These are phyloP conservation scores for Pseudolycoriella hygida DNA, from an alignment of 2,888 invertebrate species.

Conservation along the genomic window DNA sequence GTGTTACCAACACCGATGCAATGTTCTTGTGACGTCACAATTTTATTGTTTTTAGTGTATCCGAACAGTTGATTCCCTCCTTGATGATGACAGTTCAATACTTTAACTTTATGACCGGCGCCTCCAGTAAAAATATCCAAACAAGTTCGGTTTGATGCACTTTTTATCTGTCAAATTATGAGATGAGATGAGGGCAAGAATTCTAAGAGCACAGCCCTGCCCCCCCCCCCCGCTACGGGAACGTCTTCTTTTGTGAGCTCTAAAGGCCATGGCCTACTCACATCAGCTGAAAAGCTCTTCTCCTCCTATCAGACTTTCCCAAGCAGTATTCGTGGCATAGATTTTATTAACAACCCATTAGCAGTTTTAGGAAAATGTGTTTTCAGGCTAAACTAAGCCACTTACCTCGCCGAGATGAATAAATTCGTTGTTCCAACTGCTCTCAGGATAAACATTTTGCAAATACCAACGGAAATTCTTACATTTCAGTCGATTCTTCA, in stretches of 20 bases:
- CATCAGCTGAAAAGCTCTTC: too few species aligned
- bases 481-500: constrained; percentile 51
- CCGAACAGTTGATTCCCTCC: constrained; percentile 4
- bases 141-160: background rate
- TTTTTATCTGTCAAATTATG: constrained; percentile 1
- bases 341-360: too few species aligned
- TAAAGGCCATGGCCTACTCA: too few species aligned
- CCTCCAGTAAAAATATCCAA: background rate
- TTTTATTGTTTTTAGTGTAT: background rate
- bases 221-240: too few species aligned
- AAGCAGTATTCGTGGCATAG: too few species aligned
- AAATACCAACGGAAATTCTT: constrained; percentile 74
- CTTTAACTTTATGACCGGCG: background rate
- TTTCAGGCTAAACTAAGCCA: background rate
- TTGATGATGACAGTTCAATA: background rate
- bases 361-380: too few species aligned
- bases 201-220: too few species aligned
- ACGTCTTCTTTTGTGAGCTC: too few species aligned
- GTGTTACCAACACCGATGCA: background rate
- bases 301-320: too few species aligned
- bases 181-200: too few species aligned
- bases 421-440: background rate
- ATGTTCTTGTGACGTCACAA: background rate
- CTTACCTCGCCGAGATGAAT: background rate
- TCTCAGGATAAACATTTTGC: constrained; percentile 65